Percentiles rank a stretch among this genome's conserved stretches.
These are phyloP conservation scores for Diabrotica balteata DNA, from an alignment of 2,888 invertebrate species.

Conservation along the genomic window DNA sequence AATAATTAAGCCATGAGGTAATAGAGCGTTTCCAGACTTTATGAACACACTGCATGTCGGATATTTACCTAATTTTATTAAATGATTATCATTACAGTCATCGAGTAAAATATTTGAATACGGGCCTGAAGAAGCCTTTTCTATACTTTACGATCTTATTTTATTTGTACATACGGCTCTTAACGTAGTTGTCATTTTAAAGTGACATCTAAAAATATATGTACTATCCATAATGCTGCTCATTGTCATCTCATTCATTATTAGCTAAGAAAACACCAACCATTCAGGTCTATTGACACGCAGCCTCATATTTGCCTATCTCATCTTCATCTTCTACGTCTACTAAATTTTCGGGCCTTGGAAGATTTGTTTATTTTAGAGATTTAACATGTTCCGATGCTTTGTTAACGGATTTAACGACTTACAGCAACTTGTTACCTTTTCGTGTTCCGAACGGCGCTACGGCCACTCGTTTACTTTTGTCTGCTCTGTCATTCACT, in stretches of 20 bases:
- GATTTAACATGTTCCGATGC: constrained; percentile 33
- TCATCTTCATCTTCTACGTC: constrained; percentile 37
- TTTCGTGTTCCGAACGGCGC: constrained; percentile 14
- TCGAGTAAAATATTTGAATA: background rate
- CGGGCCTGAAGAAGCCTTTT: background rate
- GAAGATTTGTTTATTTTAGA: constrained; percentile 34
- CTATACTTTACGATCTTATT: constrained; percentile 1
- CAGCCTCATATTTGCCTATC: constrained; percentile 36
- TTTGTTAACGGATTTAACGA: constrained; percentile 36
- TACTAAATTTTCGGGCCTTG: constrained; percentile 35
- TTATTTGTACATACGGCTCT: constrained; percentile 10
- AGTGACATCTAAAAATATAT: constrained; percentile 27
- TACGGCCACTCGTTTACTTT: constrained; percentile 1
- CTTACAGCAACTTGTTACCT: constrained; percentile 28
- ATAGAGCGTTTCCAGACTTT: too few species aligned
- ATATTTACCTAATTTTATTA: too few species aligned
- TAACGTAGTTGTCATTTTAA: constrained; percentile 20
- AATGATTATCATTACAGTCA: too few species aligned
- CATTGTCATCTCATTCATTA: constrained; percentile 37
- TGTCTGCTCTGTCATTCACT: constrained; percentile 33
- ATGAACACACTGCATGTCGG: too few species aligned
- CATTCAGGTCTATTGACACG: constrained; percentile 37
- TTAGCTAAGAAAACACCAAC: constrained; percentile 34
- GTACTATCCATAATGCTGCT: constrained; percentile 30
- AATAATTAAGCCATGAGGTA: too few species aligned